These are phyloP conservation scores for Actinostola sp. DNA, from an alignment of 92 coral and sea anemone species.

Conservation along the genomic window DNA sequence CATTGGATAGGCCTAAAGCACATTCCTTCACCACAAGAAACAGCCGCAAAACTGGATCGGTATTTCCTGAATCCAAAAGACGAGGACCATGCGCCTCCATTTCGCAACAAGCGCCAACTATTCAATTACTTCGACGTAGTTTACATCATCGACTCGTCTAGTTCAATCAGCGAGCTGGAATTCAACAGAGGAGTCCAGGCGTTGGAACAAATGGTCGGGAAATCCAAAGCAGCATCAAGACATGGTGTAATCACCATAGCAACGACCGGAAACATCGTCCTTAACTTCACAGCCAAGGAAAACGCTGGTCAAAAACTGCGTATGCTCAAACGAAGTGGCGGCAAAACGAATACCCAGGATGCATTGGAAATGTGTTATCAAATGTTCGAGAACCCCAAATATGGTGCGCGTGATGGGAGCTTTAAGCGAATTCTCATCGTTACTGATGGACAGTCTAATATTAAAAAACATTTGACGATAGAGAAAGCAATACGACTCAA, in stretches of 20 bases:
- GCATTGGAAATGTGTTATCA: conserved; percentile 61
- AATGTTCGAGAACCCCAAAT: conserved; percentile 39
- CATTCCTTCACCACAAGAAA: conserved; percentile 48
- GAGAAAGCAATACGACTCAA: conserved; percentile 66
- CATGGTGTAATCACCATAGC: conserved; percentile 78
- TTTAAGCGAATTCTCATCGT: conserved; percentile 68
- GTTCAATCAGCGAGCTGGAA: conserved; percentile 69
- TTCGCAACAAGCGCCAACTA: conserved; percentile 54
- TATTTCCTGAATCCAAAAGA: conserved; percentile 49
- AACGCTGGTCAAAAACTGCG: conserved; percentile 49
- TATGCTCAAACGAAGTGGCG: conserved; percentile 63
- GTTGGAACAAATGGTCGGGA: conserved; percentile 45
- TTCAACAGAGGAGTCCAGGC: conserved; percentile 64
- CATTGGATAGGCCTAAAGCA: conserved; percentile 12
- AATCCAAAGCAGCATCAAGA: conserved; percentile 42
- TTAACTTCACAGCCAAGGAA: conserved; percentile 55
- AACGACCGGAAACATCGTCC: conserved; percentile 45
- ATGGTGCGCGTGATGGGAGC: conserved; percentile 60
- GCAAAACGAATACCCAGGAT: conserved; percentile 84
- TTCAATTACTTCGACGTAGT: conserved; percentile 63
- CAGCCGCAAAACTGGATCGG: conserved; percentile 60
- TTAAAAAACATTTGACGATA: conserved; percentile 48
- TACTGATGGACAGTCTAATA: conserved; percentile 87
- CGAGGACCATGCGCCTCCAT: conserved; percentile 6
- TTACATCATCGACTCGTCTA: conserved; percentile 76